Evolutionary conservation across 2,113 vertebrate species (phyloP).

Genomic region (Macrotis lagotis): DNA sequence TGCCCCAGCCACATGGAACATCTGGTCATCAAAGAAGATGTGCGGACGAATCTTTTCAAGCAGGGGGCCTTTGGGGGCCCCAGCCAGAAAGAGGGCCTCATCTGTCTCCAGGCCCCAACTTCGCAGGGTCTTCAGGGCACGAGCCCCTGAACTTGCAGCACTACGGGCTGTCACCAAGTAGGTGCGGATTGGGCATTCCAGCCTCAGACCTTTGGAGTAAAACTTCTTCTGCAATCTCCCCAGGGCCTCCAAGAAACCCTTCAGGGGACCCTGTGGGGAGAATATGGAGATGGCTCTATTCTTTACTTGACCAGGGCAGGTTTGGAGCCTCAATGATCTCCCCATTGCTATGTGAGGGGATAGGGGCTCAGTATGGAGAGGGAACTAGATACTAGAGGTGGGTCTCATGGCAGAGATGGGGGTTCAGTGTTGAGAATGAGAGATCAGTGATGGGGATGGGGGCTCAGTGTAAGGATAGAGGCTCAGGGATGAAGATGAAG

Average conservation of each 20-base stretch:
- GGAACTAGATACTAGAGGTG: neutral
- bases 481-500: neutral
- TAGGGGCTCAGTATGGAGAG: neutral
- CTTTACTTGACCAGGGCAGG: neutral
- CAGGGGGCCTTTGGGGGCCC: constrained; percentile 94
- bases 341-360: neutral
- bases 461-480: neutral
- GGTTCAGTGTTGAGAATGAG: neutral
- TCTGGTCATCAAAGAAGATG: constrained; percentile 98
- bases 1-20: constrained; percentile 96
- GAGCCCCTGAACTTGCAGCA: constrained; percentile 93
- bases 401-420: neutral
- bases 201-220: constrained; percentile 91
- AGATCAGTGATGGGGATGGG: neutral
- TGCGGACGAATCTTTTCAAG: constrained; percentile 95
- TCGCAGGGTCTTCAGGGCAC: constrained; percentile 94
- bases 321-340: neutral
- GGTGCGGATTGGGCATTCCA: constrained; percentile 96
- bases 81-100: constrained; percentile 94
- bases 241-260: constrained; percentile 94
- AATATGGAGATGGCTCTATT: neutral
- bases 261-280: constrained; percentile 90
- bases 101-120: constrained; percentile 97
- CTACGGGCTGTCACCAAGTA: constrained; percentile 95
- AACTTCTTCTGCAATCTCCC: constrained; percentile 97